Evolutionary conservation across 1,140 invertebrate genomes (phyloP).

Genomic region (Reticulitermes speratus): DNA sequence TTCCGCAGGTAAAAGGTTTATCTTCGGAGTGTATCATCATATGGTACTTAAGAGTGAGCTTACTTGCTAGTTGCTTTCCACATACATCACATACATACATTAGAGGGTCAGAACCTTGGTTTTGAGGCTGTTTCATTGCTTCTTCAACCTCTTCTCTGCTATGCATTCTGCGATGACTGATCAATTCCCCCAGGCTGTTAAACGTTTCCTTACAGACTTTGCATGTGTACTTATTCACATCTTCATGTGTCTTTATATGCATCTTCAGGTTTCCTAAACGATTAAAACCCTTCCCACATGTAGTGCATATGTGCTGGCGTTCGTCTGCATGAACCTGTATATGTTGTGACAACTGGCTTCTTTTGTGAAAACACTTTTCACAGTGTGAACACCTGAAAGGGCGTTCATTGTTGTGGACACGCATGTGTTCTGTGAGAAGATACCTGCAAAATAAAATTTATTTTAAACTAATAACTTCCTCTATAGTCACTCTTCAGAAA

Average conservation of each 20-base stretch:
- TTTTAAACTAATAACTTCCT: too few relatives aligned
- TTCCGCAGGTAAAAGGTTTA: conserved; percentile 6
- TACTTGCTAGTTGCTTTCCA: conserved; percentile 19
- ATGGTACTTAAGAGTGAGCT: conserved; percentile 45
- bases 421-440: conserved; percentile 4
- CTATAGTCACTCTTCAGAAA: too few relatives aligned
- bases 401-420: background rate
- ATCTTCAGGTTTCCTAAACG: background rate
- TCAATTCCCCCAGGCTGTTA: too few relatives aligned
- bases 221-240: too few relatives aligned
- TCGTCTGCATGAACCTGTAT: background rate
- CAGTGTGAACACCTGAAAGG: conserved; percentile 17
- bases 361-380: conserved; percentile 6
- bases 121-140: too few relatives aligned
- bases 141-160: too few relatives aligned
- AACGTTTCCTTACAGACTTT: too few relatives aligned
- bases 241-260: conserved; percentile 3
- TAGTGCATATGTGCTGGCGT: background rate
- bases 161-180: too few relatives aligned
- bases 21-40: conserved; percentile 49
- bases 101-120: too few relatives aligned
- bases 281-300: conserved; percentile 14
- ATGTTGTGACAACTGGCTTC: background rate
- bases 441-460: too few relatives aligned
- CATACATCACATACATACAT: background rate